Evolutionary conservation across 2,797 vertebrate species (phyloP).

Genomic region (Lepus oiostolus): DNA sequence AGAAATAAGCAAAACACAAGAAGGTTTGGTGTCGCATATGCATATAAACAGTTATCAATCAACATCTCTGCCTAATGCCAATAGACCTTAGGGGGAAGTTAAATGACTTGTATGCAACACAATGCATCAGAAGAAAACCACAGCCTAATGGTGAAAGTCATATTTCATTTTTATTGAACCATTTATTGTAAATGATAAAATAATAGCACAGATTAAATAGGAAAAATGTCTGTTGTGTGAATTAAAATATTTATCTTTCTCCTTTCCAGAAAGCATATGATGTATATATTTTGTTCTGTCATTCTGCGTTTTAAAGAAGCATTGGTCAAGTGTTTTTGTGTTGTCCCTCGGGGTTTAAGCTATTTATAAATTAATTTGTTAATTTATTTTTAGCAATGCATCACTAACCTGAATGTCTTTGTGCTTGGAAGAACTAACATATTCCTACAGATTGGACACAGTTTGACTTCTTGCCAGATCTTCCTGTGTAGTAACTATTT

Average conservation of each 20-base stretch:
- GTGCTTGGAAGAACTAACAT: constrained; percentile 47
- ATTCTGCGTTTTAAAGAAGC: constrained; percentile 13
- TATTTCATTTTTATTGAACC: constrained; percentile 79
- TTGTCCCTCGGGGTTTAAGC: neutral
- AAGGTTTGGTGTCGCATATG: constrained; percentile 76
- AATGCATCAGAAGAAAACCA: constrained; percentile 65
- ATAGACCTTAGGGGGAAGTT: constrained; percentile 71
- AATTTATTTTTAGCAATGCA: constrained; percentile 51
- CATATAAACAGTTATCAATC: constrained; percentile 82
- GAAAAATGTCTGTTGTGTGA: constrained; percentile 56
- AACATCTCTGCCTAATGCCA: constrained; percentile 68
- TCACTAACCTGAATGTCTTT: constrained; percentile 33
- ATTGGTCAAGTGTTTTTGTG: constrained; percentile 12
- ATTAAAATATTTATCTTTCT: constrained; percentile 63
- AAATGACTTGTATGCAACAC: constrained; percentile 62
- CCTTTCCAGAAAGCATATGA: constrained; percentile 34
- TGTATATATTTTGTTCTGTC: neutral
- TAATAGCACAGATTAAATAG: constrained; percentile 71
- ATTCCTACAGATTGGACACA: constrained; percentile 38
- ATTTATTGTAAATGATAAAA: constrained; percentile 79
- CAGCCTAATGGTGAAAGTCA: constrained; percentile 7
- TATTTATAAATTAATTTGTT: constrained; percentile 60
- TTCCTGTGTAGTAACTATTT: neutral
- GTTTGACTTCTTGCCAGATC: neutral
- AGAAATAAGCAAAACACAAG: constrained; percentile 76